Conservation (phyloP, 2,888 invertebrate genomes). For the Cataglyphis rosenhaueri region DNA sequence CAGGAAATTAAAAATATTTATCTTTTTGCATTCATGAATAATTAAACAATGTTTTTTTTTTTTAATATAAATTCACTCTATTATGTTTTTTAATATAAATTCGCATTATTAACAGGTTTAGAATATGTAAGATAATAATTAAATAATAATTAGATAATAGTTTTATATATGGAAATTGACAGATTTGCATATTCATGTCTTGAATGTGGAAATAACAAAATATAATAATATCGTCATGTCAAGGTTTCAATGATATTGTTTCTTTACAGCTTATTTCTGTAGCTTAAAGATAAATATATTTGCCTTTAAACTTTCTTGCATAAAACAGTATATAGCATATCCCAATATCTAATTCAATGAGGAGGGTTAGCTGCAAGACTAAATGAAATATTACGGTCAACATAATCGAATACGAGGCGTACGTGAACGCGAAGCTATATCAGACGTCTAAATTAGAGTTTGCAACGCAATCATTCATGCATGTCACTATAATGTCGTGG, state of each 20-base stretch:
- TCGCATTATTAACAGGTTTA: background rate
- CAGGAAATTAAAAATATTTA: background rate
- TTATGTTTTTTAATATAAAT: background rate
- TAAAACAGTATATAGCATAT: background rate
- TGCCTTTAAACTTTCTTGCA: background rate
- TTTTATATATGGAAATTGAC: background rate
- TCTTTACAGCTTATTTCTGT: background rate
- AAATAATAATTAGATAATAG: background rate
- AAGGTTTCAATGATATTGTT: background rate
- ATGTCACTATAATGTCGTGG: constrained; percentile 66
- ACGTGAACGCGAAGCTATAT: constrained; percentile 62
- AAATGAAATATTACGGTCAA: constrained; percentile 58
- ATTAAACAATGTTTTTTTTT: background rate
- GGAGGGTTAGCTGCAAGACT: constrained; percentile 39
- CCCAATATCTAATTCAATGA: constrained; percentile 15
- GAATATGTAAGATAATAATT: background rate
- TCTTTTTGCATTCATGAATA: background rate
- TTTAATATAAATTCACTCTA: too few relatives aligned
- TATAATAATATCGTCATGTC: background rate
- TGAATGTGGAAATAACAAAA: background rate
- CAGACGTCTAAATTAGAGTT: constrained; percentile 69
- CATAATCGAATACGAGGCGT: constrained; percentile 65
- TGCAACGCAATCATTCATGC: constrained; percentile 72
- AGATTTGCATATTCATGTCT: background rate
- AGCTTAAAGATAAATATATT: background rate